Conservation (phyloP, 2,888 invertebrate genomes). For the Aquatica leii region DNA sequence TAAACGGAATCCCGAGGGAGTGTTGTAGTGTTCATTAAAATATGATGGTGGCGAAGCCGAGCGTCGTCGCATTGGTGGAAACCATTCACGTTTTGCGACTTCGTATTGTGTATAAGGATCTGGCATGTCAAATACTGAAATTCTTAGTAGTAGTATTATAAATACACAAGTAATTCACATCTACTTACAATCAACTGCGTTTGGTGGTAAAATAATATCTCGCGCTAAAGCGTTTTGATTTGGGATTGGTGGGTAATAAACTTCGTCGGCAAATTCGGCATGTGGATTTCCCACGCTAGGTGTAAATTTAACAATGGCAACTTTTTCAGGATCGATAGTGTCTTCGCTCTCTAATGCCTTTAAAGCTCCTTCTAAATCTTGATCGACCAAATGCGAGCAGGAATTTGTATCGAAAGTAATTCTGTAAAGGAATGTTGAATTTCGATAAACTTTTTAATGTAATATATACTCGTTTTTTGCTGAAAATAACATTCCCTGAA, state of each 20-base stretch:
- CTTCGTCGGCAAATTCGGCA: conserved; percentile 80
- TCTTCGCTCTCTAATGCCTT: conserved; percentile 64
- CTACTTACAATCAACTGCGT: conserved; percentile 57
- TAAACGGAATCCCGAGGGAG: conserved; percentile 54
- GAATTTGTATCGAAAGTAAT: conserved; percentile 60
- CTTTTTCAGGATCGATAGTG: conserved; percentile 70
- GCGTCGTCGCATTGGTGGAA: conserved; percentile 58
- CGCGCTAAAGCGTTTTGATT: conserved; percentile 60
- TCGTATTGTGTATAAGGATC: conserved; percentile 54
- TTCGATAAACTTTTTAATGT: neutral
- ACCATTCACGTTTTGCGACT: conserved; percentile 53
- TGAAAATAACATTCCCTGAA: conserved; percentile 78
- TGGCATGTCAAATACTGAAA: conserved; percentile 54
- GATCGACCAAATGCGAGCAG: conserved; percentile 63
- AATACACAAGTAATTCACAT: neutral
- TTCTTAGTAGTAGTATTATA: conserved; percentile 8
- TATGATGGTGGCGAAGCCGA: conserved; percentile 43
- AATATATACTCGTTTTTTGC: conserved; percentile 66
- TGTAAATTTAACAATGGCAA: conserved; percentile 82
- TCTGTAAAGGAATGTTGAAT: conserved; percentile 49
- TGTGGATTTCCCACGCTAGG: conserved; percentile 71
- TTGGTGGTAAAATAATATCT: conserved; percentile 63
- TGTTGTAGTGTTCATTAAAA: conserved; percentile 57
- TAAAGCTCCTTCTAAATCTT: conserved; percentile 64
- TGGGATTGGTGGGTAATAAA: conserved; percentile 75